Evolutionary conservation across 1,140 invertebrate species (phyloP).

Genomic region (Bombyx mandarina): DNA sequence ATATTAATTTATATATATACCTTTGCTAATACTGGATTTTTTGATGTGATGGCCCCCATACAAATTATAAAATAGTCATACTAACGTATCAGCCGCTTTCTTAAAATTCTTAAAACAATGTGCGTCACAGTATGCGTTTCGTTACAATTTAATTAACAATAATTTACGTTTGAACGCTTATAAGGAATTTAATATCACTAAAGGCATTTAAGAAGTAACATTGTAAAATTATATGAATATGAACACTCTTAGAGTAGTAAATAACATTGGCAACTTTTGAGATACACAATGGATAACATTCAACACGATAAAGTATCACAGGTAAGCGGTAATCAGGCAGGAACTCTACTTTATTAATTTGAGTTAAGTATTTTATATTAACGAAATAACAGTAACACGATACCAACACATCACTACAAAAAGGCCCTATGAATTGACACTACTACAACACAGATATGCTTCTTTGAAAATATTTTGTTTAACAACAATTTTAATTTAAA

Average conservation of each 20-base stretch:
- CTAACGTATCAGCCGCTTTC: neutral
- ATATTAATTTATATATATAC: constrained; percentile 27
- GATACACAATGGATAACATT: constrained; percentile 38
- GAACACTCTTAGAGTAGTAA: constrained; percentile 34
- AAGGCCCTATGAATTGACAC: constrained; percentile 58
- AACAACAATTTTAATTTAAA: constrained; percentile 31
- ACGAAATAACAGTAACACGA: constrained; percentile 20
- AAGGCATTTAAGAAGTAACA: too few relatives aligned
- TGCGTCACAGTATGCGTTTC: too few relatives aligned
- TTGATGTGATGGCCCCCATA: constrained; percentile 64
- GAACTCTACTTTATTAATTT: constrained; percentile 48
- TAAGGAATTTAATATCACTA: too few relatives aligned
- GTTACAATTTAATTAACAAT: too few relatives aligned
- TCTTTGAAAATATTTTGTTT: constrained; percentile 22
- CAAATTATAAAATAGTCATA: constrained; percentile 21
- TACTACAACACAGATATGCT: constrained; percentile 51
- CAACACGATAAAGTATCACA: constrained; percentile 59
- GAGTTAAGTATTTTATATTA: constrained; percentile 21
- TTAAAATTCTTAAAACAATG: too few relatives aligned
- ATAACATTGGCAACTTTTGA: constrained; percentile 33
- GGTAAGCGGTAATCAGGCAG: constrained; percentile 62
- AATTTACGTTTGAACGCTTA: too few relatives aligned
- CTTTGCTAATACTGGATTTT: constrained; percentile 53
- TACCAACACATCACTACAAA: constrained; percentile 32
- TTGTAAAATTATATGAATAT: constrained; percentile 2